Evolutionary conservation across 2,113 vertebrate genomes (phyloP).

Genomic region (Hiodon tergisus): DNA sequence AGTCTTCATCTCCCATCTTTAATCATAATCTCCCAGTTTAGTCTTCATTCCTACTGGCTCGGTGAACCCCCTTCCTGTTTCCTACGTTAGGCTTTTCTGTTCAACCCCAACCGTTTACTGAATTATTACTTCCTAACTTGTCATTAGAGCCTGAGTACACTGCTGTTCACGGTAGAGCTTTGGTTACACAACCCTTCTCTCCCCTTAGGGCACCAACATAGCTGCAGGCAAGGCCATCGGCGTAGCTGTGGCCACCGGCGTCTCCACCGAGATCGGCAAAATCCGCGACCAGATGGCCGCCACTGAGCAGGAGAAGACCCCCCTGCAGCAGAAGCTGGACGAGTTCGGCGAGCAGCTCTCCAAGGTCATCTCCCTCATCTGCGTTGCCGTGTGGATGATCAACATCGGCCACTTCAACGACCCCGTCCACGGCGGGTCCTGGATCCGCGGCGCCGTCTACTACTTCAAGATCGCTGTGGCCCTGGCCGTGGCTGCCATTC

Average conservation of each 20-base stretch:
- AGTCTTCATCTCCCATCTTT: no score
- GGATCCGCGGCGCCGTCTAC: constrained; percentile 96
- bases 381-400: constrained; percentile 96
- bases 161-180: no score
- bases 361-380: constrained; percentile 95
- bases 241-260: constrained; percentile 87
- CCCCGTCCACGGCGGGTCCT: constrained; percentile 93
- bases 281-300: constrained; percentile 96
- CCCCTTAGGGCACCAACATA: constrained; percentile 86
- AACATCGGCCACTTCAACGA: constrained; percentile 98
- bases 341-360: constrained; percentile 97
- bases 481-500: constrained; percentile 92
- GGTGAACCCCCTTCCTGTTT: neutral
- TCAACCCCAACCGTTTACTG: no score
- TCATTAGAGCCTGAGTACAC: no score
- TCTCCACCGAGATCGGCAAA: constrained; percentile 93
- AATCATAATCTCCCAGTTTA: no score
- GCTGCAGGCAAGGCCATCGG: constrained; percentile 93
- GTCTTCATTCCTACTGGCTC: no score
- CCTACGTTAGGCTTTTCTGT: neutral
- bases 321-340: constrained; percentile 92
- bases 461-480: constrained; percentile 98
- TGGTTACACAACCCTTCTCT: neutral
- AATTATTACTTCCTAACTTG: no score
- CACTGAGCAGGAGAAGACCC: constrained; percentile 91